phyloP scores from a whole-genome alignment of 2,888 invertebrate species.

The Stratiomys singularior region DNA sequence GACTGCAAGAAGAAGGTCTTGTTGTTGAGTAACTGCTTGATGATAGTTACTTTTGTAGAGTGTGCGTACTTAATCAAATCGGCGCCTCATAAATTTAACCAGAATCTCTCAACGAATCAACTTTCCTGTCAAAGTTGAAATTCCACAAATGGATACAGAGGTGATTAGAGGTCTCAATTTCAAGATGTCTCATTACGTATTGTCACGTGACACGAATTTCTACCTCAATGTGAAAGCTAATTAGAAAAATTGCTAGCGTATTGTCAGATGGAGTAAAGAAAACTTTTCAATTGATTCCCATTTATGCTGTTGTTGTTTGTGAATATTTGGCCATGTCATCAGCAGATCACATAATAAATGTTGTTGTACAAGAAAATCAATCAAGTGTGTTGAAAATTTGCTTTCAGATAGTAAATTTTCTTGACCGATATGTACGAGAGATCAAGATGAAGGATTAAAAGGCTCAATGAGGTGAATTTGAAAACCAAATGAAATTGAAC shows the following conservation, averaged over 20 bases:
- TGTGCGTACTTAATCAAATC: constrained; percentile 36
- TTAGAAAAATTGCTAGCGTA: constrained; percentile 9
- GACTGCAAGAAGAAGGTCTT: background rate
- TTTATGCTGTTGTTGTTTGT: background rate
- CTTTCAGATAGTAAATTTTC: background rate
- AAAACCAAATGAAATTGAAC: too few species aligned
- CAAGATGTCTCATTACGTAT: background rate
- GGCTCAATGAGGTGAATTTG: too few species aligned
- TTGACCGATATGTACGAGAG: too few species aligned
- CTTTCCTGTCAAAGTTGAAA: constrained; percentile 46
- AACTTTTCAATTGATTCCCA: background rate
- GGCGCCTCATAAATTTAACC: constrained; percentile 41
- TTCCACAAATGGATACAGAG: constrained; percentile 34
- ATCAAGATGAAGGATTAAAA: too few species aligned
- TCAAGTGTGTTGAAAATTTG: background rate
- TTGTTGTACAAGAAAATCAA: constrained; percentile 16
- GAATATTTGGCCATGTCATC: background rate
- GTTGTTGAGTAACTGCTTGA: too few species aligned
- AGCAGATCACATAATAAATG: constrained; percentile 23
- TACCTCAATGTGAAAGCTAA: constrained; percentile 26
- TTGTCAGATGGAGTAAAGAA: background rate
- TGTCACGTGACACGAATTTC: constrained; percentile 1
- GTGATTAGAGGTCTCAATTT: constrained; percentile 24
- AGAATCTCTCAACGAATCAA: constrained; percentile 35
- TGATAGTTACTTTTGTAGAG: background rate